A percentile compares a stretch with the other conserved stretches of the same genome.
phyloP scores from a whole-genome alignment of 2,797 vertebrate genomes.

The Synaphobranchus kaupii region DNA sequence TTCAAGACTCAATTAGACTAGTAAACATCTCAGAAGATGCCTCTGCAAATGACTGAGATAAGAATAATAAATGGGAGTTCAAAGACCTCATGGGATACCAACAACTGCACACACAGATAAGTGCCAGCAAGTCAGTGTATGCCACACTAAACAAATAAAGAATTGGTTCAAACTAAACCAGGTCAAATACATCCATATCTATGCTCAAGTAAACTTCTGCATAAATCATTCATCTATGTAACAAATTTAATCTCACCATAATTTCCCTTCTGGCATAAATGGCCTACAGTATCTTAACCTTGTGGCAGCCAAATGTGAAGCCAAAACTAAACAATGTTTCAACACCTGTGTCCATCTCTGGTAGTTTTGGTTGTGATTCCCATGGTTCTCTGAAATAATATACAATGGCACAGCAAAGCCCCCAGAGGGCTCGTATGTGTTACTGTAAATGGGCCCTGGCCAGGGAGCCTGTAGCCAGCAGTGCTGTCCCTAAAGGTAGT shows the following conservation, averaged over 20 bases:
- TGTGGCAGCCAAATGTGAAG: not conserved
- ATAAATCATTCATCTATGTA: not conserved
- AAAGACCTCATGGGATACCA: slow-evolving; percentile 24
- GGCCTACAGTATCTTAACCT: not conserved
- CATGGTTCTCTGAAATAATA: not conserved
- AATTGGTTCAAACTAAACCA: not conserved
- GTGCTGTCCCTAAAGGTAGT: slow-evolving; percentile 29
- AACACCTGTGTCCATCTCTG: not conserved
- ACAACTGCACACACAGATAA: slow-evolving; percentile 37
- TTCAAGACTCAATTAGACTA: slow-evolving; percentile 48
- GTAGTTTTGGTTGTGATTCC: not conserved
- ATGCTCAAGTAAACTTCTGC: not conserved
- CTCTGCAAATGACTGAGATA: slow-evolving; percentile 40
- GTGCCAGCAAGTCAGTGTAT: not conserved
- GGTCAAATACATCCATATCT: not conserved
- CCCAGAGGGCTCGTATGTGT: not conserved
- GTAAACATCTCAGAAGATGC: slow-evolving; percentile 42
- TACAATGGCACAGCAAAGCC: slow-evolving; percentile 12
- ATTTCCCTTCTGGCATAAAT: not conserved
- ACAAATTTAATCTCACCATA: not conserved
- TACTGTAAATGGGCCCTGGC: slow-evolving; percentile 23
- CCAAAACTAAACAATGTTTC: not conserved
- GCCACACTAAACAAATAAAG: slow-evolving; percentile 3
- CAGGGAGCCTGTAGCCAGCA: slow-evolving; percentile 30
- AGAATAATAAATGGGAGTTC: slow-evolving; percentile 40